A percentile compares a stretch with the other conserved stretches of the same genome.
Conservation (phyloP, 2,797 vertebrate species). For the Lates japonicus region DNA sequence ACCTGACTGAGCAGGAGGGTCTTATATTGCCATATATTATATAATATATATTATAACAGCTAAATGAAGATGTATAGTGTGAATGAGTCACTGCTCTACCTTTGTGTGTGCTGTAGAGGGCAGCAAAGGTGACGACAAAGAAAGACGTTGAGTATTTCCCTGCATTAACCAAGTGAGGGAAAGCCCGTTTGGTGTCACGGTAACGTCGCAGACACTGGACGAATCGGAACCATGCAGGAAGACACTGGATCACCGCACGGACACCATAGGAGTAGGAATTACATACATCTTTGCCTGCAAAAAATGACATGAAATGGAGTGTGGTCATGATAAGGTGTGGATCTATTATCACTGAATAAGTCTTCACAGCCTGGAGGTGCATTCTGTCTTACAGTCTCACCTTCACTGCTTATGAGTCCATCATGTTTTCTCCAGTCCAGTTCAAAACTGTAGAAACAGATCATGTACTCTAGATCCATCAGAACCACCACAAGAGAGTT, state of each 20-base stretch:
- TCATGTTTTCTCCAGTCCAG: conserved; percentile 88
- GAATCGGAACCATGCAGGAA: conserved; percentile 98
- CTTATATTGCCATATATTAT: no score
- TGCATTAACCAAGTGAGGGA: conserved; percentile 97
- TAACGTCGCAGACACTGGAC: conserved; percentile 99
- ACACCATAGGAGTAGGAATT: conserved; percentile 96
- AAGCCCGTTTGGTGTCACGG: conserved; percentile 96
- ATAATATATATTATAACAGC: no score
- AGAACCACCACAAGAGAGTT: conserved; percentile 95
- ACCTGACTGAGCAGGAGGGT: no score
- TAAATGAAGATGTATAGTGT: not conserved
- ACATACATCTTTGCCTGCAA: conserved; percentile 86
- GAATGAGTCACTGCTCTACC: conserved; percentile 79
- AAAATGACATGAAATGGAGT: not conserved
- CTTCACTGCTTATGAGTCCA: conserved; percentile 78
- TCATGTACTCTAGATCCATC: conserved; percentile 99
- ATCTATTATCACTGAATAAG: not conserved
- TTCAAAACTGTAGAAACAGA: conserved; percentile 98
- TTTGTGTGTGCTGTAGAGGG: conserved; percentile 95
- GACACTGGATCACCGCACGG: conserved; percentile 96
- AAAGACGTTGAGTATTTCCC: conserved; percentile 99
- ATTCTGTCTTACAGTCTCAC: conserved; percentile 46
- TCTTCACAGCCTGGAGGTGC: not conserved
- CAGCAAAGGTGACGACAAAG: conserved; percentile 96
- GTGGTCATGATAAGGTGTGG: not conserved